Evolutionary conservation across 2,797 vertebrate genomes (phyloP).

Genomic region (Sphenopsis melanotis): DNA sequence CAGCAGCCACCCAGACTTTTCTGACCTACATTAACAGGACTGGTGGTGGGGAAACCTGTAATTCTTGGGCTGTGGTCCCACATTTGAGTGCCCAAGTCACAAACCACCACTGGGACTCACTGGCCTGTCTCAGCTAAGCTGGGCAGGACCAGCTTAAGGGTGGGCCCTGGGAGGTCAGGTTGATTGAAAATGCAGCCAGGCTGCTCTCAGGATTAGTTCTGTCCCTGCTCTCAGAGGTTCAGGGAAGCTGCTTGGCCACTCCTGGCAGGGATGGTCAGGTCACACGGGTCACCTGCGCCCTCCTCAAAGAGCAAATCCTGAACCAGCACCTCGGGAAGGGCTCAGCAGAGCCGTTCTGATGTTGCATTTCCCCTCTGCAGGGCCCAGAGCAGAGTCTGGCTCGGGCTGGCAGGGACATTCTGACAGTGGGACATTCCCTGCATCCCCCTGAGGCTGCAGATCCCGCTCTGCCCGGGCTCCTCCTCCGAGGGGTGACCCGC

Average conservation of each 20-base stretch:
- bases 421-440: neutral
- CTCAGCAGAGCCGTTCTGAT: accelerated
- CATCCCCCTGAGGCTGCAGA: neutral
- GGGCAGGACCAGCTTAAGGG: neutral
- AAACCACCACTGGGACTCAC: neutral
- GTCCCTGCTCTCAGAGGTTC: neutral
- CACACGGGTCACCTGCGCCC: neutral
- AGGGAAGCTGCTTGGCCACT: neutral
- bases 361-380: neutral
- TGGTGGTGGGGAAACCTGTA: neutral
- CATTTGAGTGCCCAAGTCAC: neutral
- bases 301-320: neutral
- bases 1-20: neutral
- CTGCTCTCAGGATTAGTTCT: neutral
- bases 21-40: neutral
- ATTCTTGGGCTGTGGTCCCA: neutral
- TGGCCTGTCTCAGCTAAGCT: neutral
- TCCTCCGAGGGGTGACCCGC: neutral
- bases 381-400: neutral
- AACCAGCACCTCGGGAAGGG: neutral
- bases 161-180: neutral
- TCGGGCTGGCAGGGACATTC: neutral
- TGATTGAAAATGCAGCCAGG: neutral
- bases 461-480: neutral
- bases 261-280: accelerated